phyloP scores from a whole-genome alignment of 2,888 invertebrate species.

The Piscicola geometra region DNA sequence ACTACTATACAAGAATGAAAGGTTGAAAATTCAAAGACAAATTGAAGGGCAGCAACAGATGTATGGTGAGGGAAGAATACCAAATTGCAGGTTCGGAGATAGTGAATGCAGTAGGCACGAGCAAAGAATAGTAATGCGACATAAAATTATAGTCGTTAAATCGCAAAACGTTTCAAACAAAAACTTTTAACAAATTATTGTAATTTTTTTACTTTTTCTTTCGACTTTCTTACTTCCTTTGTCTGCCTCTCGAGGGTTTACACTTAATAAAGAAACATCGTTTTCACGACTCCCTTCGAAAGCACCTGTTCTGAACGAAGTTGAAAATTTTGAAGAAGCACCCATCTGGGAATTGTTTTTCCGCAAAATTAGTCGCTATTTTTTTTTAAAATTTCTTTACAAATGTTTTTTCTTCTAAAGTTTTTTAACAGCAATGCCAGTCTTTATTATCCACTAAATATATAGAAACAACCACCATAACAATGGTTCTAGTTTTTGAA shows the following conservation, averaged over 20 bases:
- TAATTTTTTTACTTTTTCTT: background rate
- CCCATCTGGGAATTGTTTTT: background rate
- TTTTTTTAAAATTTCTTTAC: too few relatives aligned
- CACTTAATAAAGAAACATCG: background rate
- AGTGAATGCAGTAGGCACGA: background rate
- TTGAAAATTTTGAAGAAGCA: slow-evolving; percentile 8
- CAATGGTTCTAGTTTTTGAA: too few relatives aligned
- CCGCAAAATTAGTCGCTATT: background rate
- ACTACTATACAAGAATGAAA: too few relatives aligned
- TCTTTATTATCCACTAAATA: too few relatives aligned
- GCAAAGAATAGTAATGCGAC: background rate
- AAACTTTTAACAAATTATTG: too few relatives aligned
- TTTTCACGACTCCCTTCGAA: background rate
- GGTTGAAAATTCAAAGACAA: slow-evolving; percentile 47
- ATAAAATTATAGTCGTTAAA: background rate
- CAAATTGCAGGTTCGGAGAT: slow-evolving; percentile 5
- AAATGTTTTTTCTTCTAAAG: too few relatives aligned
- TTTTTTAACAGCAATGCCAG: too few relatives aligned
- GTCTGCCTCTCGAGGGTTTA: background rate
- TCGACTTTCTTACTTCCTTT: background rate
- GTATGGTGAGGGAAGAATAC: background rate
- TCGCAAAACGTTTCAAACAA: background rate
- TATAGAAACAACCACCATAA: too few relatives aligned
- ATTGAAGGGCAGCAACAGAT: background rate
- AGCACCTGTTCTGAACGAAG: slow-evolving; percentile 4